Base-by-base conservation (phyloP, 2,113 vertebrate genomes). In the Lophochroa leadbeateri region DNA sequence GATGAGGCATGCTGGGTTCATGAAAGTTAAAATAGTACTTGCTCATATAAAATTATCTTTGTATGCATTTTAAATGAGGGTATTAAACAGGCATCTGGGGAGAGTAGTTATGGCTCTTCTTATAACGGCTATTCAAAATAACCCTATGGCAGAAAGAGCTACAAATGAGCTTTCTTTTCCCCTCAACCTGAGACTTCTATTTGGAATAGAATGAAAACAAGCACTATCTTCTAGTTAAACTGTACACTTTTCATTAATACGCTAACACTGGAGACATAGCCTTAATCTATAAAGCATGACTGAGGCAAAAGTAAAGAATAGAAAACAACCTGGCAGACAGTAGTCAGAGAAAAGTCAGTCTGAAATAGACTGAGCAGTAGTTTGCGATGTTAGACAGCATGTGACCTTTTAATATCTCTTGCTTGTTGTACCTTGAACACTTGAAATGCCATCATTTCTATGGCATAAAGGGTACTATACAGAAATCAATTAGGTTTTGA, bases 331-430 rank as follows among this genome's bases (percentile, higher is more conserved):
- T 17, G 53, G 29, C 53, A 83, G 58, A 47, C 28, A 46, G 17
- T 19, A 81, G 18, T 67, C 58, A 37, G 27, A 52, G 27, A 70
- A 84, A 95, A 88, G 81, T 93, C 50, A 44, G 13, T 49, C 64
- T 58, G 52, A 68, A 92, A 55, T n/a, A 76, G 41, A 37, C 60
- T 55, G 83, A 91, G 84, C 33, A 50, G 67, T 58, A 79, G 19
- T 47, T 85, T 64, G 69, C 31, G 76, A 31, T 74, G 64, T 92
- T 86, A 83, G 80, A 86, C 35, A 85, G 49, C 46, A 37, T 58
- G 70, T 95, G 76, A 96, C 82, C 69, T 94, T 96, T 92, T 68
- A 82, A 52, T 94, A 46, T 80, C 35, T 90, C 92, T 86, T 70
- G 4, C 52, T 58, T 84, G n/a, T 69, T 23, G 33, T 55, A 28